Conservation (phyloP, 2,888 invertebrate genomes). For the Entomobrya multifasciata region DNA sequence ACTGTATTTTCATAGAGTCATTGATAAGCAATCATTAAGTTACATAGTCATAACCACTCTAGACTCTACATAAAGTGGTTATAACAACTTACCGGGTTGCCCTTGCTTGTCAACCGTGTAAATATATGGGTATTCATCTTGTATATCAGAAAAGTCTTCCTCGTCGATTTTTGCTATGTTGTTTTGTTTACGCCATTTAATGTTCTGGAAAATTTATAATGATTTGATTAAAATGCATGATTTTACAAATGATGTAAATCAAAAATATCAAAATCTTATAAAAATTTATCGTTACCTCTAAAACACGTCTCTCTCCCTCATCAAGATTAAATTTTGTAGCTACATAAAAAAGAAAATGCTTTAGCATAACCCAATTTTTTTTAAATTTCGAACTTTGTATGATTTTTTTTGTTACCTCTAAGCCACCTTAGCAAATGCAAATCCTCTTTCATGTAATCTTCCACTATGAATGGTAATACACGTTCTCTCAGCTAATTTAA, state of each 20-base stretch:
- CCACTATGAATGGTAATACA: conserved; percentile 27
- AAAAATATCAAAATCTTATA: neutral
- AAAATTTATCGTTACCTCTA: conserved; percentile 40
- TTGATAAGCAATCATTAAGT: too few species aligned
- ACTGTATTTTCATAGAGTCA: too few species aligned
- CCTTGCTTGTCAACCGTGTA: conserved; percentile 49
- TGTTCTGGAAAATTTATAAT: conserved; percentile 9
- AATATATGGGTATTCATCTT: conserved; percentile 41
- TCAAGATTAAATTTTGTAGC: conserved; percentile 56
- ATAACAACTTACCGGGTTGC: conserved; percentile 56
- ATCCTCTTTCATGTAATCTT: conserved; percentile 64
- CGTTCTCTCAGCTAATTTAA: conserved; percentile 35
- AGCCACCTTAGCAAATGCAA: conserved; percentile 45
- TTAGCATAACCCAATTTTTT: too few species aligned
- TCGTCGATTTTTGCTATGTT: conserved; percentile 50
- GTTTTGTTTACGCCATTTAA: conserved; percentile 61
- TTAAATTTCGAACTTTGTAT: too few species aligned
- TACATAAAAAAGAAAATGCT: neutral
- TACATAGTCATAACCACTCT: too few species aligned
- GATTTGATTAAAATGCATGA: neutral
- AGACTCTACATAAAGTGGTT: too few species aligned
- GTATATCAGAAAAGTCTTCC: conserved; percentile 54
- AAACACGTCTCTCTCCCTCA: conserved; percentile 24
- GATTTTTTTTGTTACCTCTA: conserved; percentile 11
- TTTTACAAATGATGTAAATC: neutral